Evolutionary conservation across 2,888 invertebrate genomes (phyloP), one percentile per base, ranked within the genome.

Genomic region (Pediacus dermestoides): DNA sequence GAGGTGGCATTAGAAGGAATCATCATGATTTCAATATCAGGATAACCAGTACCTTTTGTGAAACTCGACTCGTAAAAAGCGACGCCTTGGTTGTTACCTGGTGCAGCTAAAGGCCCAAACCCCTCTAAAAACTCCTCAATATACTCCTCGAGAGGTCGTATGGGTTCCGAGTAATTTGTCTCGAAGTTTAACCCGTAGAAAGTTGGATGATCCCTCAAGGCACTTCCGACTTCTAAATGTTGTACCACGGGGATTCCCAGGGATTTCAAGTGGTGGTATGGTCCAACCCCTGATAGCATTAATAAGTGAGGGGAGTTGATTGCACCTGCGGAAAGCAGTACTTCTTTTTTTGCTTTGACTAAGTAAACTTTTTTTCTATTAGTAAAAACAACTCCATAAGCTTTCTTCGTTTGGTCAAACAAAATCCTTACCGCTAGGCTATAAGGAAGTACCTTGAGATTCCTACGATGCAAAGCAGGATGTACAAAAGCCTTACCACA

Each of bases 271-370:
- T 85, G 78, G 0, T 74, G 67, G n/a, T 61, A 64, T 0, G 85
- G 85, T 0, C 85, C 85, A 16, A 89, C 71, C 7, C 91, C 91
- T 0, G 89, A 89, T 8, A 90, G 64, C 85, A 89, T 82, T 28
- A 92, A 66, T 6, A 91, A 64, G 61, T 90, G 89, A 0, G 91
- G 88, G 0, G 88, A 85, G 44, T 83, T 85, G 15, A 91, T 79
- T 1, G 84, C 70, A 3, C 91, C 90, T 0, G 87, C 87, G 6
- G 83, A 78, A 10, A 90, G 65, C 32, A 91, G 76, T 1, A 90
- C 76, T 68, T 87, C 89, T 47, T 81, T 84, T 4, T 71, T 73
- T 2, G 85, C 87, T 3, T 66, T 60, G 1, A 72, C 72, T 2
- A 61, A 0, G 75, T 78, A 0, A 3, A 11, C 3, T 7, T n/a